phyloP scores from a whole-genome alignment of 2,797 vertebrate genomes.

The Phalloptychus januarius region DNA sequence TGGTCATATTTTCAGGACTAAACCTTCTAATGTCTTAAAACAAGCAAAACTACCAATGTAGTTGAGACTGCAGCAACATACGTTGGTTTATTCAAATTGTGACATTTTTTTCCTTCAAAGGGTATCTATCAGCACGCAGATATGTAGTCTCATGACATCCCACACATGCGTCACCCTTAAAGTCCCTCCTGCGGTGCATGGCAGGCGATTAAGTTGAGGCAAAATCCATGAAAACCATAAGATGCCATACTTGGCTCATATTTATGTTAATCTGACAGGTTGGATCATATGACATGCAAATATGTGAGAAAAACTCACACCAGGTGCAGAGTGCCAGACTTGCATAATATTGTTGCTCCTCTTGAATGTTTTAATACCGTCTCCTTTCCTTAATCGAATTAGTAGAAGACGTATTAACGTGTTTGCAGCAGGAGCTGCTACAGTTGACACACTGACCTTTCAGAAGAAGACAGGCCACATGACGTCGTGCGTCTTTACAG shows the following conservation, averaged over 20 bases:
- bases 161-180: neutral
- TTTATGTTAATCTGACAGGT: neutral
- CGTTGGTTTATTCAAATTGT: constrained; percentile 39
- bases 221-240: constrained; percentile 11
- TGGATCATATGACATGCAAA: neutral
- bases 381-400: constrained; percentile 41
- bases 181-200: constrained; percentile 11
- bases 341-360: neutral
- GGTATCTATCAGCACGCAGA: neutral
- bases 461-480: neutral
- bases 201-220: neutral
- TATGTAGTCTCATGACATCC: constrained; percentile 16
- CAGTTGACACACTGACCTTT: constrained; percentile 43
- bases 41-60: neutral
- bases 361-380: constrained; percentile 5
- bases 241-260: neutral
- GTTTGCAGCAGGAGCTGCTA: neutral
- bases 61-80: neutral
- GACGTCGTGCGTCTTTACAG: too few relatives aligned
- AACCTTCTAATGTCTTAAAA: neutral
- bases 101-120: constrained; percentile 27
- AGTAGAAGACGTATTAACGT: constrained; percentile 25
- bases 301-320: neutral
- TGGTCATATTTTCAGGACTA: neutral
- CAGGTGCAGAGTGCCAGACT: neutral